phyloP scores from a whole-genome alignment of 2,888 invertebrate species.

The Thereva nobilitata region DNA sequence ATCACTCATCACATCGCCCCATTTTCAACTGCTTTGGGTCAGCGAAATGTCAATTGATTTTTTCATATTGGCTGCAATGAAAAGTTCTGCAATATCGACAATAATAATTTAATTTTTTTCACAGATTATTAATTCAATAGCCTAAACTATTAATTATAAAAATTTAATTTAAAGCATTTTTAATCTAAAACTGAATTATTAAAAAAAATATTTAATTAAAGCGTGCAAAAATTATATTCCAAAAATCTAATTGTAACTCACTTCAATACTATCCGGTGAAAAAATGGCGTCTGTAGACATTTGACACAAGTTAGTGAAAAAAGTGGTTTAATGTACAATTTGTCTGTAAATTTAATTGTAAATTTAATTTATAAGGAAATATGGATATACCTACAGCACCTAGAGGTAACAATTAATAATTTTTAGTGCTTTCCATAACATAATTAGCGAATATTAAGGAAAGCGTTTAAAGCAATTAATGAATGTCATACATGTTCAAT shows the following conservation, averaged over 20 bases:
- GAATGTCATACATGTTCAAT: conserved; percentile 1
- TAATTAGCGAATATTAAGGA: background rate
- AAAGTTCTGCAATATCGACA: too few relatives aligned
- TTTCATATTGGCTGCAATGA: too few relatives aligned
- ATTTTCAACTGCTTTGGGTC: too few relatives aligned
- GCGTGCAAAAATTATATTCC: background rate
- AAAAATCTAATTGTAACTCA: background rate
- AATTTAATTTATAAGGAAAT: background rate
- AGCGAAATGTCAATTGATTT: too few relatives aligned
- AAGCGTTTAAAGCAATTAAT: background rate
- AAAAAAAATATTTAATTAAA: background rate
- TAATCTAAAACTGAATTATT: too few relatives aligned
- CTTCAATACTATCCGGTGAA: conserved; percentile 32
- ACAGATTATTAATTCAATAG: too few relatives aligned
- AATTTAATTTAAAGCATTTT: too few relatives aligned
- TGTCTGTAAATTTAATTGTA: background rate
- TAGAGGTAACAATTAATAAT: conserved; percentile 22
- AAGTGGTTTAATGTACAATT: conserved; percentile 1
- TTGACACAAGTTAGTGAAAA: conserved; percentile 17
- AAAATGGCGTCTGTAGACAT: conserved; percentile 34
- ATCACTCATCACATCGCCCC: too few relatives aligned
- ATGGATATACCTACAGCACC: conserved; percentile 31
- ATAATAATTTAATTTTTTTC: too few relatives aligned
- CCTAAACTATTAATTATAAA: too few relatives aligned
- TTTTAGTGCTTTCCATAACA: conserved; percentile 1